phyloP scores from a whole-genome alignment of 2,888 invertebrate genomes.

The Apantesis nais region DNA sequence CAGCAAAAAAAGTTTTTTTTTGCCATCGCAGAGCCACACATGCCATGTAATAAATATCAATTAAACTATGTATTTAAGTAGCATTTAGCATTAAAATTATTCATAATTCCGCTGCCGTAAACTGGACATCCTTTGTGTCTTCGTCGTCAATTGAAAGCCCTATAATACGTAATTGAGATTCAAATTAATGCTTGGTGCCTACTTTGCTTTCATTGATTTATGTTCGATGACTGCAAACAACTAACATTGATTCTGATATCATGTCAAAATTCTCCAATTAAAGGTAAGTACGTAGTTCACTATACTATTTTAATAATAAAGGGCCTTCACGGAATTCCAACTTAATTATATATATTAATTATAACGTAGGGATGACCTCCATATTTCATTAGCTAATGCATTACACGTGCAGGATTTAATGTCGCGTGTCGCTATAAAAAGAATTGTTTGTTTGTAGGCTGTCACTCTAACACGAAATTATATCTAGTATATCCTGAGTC shows the following conservation, averaged over 20 bases:
- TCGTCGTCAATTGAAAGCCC: conserved; percentile 36
- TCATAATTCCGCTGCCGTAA: conserved; percentile 51
- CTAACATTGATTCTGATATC: background rate
- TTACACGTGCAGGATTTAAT: background rate
- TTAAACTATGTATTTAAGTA: background rate
- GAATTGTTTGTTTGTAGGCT: background rate
- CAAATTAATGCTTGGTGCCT: conserved; percentile 21
- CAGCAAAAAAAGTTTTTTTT: too few species aligned
- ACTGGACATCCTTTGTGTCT: conserved; percentile 45
- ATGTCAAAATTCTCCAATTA: background rate
- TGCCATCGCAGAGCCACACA: too few species aligned
- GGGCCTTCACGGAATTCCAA: background rate
- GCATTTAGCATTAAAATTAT: background rate
- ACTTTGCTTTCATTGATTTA: conserved; percentile 22
- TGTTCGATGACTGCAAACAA: conserved; percentile 15
- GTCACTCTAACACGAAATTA: background rate
- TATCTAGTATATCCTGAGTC: background rate
- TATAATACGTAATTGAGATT: conserved; percentile 36
- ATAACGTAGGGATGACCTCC: conserved; percentile 1
- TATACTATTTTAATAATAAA: background rate
- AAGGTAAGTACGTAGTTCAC: background rate
- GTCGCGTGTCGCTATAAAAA: conserved; percentile 1
- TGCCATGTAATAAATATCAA: background rate
- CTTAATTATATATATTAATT: background rate
- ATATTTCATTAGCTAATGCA: background rate